Percentiles rank a stretch among this genome's conserved stretches.
Evolutionary conservation across 2,888 invertebrate species (phyloP).

Genomic region (Brenthis daphne): DNA sequence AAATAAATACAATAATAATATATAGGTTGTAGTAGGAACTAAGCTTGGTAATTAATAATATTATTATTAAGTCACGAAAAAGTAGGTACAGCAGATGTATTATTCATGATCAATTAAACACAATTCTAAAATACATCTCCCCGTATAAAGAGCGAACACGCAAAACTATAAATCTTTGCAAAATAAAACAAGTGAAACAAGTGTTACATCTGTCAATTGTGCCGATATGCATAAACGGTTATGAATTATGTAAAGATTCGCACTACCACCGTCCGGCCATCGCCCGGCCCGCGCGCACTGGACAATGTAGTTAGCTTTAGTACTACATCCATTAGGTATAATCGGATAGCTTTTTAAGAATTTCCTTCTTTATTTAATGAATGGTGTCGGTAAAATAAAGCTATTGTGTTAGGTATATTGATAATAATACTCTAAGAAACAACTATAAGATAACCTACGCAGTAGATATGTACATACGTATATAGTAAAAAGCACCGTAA

Average conservation of each 20-base stretch:
- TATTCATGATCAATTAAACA: constrained; percentile 14
- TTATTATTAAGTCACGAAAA: constrained; percentile 1
- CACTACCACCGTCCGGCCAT: constrained; percentile 46
- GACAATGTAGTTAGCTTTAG: constrained; percentile 50
- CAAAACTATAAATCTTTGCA: constrained; percentile 37
- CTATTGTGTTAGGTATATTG: too few relatives aligned
- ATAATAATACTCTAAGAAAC: neutral
- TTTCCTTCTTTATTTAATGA: neutral
- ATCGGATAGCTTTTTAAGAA: neutral
- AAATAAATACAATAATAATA: too few relatives aligned
- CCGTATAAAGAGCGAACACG: constrained; percentile 28
- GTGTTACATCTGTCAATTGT: constrained; percentile 73
- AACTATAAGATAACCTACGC: neutral
- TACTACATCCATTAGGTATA: neutral
- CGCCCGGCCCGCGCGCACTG: constrained; percentile 33
- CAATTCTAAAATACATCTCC: constrained; percentile 18
- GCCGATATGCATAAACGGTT: constrained; percentile 74
- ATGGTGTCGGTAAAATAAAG: too few relatives aligned
- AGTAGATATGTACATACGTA: neutral
- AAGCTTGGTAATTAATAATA: neutral
- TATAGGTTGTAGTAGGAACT: too few relatives aligned
- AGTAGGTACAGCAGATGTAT: constrained; percentile 5
- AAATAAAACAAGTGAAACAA: constrained; percentile 43
- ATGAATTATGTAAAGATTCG: constrained; percentile 76
- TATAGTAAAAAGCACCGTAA: constrained; percentile 28